Base-by-base conservation (phyloP, 2,113 vertebrate species). In the Chaenocephalus aceratus region DNA sequence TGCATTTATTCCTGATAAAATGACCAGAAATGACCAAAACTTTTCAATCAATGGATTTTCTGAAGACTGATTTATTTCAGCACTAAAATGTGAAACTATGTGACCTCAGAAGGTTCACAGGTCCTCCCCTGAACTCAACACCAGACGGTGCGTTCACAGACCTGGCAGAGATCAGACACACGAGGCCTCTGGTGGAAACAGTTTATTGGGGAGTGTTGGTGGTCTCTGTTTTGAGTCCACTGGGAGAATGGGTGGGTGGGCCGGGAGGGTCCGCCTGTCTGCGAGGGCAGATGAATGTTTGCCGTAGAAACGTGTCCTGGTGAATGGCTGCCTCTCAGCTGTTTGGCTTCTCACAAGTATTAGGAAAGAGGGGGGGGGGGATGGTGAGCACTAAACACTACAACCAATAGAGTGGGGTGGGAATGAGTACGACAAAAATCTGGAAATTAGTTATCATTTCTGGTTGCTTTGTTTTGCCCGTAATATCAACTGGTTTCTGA, bases 311-410 rank as follows among this genome's bases (percentile, higher is more conserved):
- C 75, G 0, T 64, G 64, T 65, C 23, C 75, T 66, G 76, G 74
- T 81, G 74, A 87, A 76, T 86, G 30, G 79, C 68, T 89, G 86
- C 71, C 82, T 81, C 80, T 90, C 86, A 91, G 91, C 87, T 93
- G 88, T 86, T 85, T 77, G 76, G 75, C 80, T 77, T 34, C 82
- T 72, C 72, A 63, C 69, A 75, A 69, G 80, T 78, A 87, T 90
- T 23, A 18, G 69, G 30, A 30, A 51, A 58, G 36, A 26, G 2
- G 34, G 7, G 58, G 6, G 72, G 61, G 3, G 63, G 8, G 16
- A 2, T n/a, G 6, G 46, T 74, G 59, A 44, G 13, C 30, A 46
- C 41, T 13, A 41, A 41, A 41, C 36, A 41, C 36, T 41, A 41
- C 36, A 41, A 41, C 36, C 36, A 41, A 41, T 41, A 41, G 36